These are phyloP conservation scores for Plutomurus gul DNA, from an alignment of 1,140 invertebrate species.

Conservation along the genomic window DNA sequence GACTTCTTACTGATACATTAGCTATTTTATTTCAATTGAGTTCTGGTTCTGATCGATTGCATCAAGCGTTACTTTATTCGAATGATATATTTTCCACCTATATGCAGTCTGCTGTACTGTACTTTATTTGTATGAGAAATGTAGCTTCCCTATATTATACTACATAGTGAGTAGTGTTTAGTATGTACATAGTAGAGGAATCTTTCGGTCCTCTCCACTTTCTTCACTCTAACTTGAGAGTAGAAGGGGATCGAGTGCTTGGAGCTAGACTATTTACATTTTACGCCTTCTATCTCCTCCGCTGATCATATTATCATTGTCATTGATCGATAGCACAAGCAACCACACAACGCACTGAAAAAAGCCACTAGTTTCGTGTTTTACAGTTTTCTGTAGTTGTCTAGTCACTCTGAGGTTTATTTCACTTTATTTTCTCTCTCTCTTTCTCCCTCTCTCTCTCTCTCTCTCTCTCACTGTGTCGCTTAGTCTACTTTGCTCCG, in stretches of 20 bases:
- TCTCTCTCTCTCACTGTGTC: neutral
- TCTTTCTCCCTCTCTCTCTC: neutral
- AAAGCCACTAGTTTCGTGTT: neutral
- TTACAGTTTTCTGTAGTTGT: neutral
- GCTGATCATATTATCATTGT: conserved; percentile 22
- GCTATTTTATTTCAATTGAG: too few relatives aligned
- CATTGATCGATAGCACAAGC: conserved; percentile 18
- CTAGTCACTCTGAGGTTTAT: neutral
- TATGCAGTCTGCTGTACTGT: too few relatives aligned
- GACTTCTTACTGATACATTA: too few relatives aligned
- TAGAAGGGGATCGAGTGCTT: neutral
- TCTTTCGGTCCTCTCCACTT: neutral
- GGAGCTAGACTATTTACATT: conserved; percentile 21
- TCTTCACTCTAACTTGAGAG: neutral
- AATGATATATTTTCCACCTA: too few relatives aligned
- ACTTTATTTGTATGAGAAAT: too few relatives aligned
- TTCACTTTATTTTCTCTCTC: neutral
- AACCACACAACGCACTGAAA: neutral
- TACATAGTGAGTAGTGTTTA: too few relatives aligned
- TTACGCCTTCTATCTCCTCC: conserved; percentile 16
- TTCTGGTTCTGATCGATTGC: too few relatives aligned
- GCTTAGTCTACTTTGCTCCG: too few relatives aligned
- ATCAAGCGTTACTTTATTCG: too few relatives aligned
- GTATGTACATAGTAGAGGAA: too few relatives aligned
- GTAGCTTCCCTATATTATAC: too few relatives aligned